A percentile compares a stretch with the other conserved stretches of the same genome.
These are phyloP conservation scores for Semnornis frantzii DNA, from an alignment of 2,113 vertebrate genomes.

Conservation along the genomic window DNA sequence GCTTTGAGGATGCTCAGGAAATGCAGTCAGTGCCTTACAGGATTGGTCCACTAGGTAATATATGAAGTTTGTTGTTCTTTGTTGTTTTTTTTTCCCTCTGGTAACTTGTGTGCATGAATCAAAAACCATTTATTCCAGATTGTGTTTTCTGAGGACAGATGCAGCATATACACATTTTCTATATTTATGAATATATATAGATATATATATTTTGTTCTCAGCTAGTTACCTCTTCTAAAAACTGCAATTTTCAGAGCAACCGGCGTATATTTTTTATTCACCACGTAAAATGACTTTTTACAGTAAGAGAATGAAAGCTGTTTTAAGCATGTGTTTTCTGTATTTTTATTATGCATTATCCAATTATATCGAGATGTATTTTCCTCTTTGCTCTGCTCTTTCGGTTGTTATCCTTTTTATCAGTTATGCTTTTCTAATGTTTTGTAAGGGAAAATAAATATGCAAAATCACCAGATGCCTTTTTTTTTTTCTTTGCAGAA, in stretches of 20 bases:
- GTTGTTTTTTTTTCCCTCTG: slow-evolving; percentile 1
- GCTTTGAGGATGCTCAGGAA: slow-evolving; percentile 44
- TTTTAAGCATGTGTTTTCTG: slow-evolving; percentile 73
- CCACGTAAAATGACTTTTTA: slow-evolving; percentile 54
- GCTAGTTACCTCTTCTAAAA: slow-evolving; percentile 59
- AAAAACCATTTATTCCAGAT: slow-evolving; percentile 36
- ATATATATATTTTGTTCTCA: slow-evolving; percentile 69
- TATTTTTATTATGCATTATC: slow-evolving; percentile 74
- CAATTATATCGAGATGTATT: slow-evolving; percentile 71
- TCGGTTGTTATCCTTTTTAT: slow-evolving; percentile 66
- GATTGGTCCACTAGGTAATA: slow-evolving; percentile 1
- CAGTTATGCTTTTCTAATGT: slow-evolving; percentile 72
- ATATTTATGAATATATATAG: slow-evolving; percentile 69
- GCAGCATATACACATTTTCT: slow-evolving; percentile 61
- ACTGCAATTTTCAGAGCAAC: slow-evolving; percentile 62
- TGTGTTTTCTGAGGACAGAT: slow-evolving; percentile 53
- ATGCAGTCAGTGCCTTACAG: slow-evolving; percentile 45
- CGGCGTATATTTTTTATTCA: slow-evolving; percentile 67
- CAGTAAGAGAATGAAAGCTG: slow-evolving; percentile 65
- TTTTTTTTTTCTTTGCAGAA: slow-evolving; percentile 67
- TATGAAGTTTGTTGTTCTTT: slow-evolving; percentile 4
- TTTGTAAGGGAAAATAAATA: slow-evolving; percentile 76
- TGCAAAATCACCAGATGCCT: slow-evolving; percentile 70
- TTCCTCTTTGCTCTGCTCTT: slow-evolving; percentile 70
- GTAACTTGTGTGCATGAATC: slow-evolving; percentile 46